A percentile compares a stretch with the other conserved stretches of the same genome.
phyloP scores from a whole-genome alignment of 2,888 invertebrate species.

The Pyrrhopygopsis socrates region DNA sequence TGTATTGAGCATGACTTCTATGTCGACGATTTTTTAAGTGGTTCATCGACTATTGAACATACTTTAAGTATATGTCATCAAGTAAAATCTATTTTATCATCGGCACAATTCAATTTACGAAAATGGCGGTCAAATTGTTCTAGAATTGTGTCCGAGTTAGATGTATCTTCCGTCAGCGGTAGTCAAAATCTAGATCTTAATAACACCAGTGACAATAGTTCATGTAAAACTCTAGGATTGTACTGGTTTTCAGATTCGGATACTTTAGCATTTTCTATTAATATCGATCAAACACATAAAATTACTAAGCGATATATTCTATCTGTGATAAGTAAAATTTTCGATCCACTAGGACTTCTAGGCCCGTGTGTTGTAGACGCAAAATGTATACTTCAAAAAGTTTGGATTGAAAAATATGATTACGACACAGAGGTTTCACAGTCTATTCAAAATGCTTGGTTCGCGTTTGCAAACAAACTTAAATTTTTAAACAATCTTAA shows the following conservation, averaged over 20 bases:
- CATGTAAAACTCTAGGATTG: slow-evolving; percentile 16
- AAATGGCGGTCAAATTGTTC: slow-evolving; percentile 20
- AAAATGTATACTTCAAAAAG: slow-evolving; percentile 75
- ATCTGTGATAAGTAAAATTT: slow-evolving; percentile 12
- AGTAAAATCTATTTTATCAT: slow-evolving; percentile 13
- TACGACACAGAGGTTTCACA: slow-evolving; percentile 72
- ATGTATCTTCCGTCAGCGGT: background rate
- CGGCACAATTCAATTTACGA: slow-evolving; percentile 32
- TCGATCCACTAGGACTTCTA: background rate
- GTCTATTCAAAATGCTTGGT: slow-evolving; percentile 39
- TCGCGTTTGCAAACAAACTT: slow-evolving; percentile 16
- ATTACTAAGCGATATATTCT: slow-evolving; percentile 24
- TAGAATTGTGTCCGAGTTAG: background rate
- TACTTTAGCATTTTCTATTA: slow-evolving; percentile 21
- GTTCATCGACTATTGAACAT: slow-evolving; percentile 10
- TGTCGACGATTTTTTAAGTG: slow-evolving; percentile 22
- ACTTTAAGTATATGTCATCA: background rate
- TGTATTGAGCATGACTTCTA: slow-evolving; percentile 8
- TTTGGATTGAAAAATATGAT: slow-evolving; percentile 68
- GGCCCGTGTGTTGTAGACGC: slow-evolving; percentile 77
- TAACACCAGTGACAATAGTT: background rate
- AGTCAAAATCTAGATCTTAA: slow-evolving; percentile 1
- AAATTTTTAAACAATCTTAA: slow-evolving; percentile 45
- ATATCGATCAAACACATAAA: background rate
- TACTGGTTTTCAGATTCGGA: background rate